Evolutionary conservation across 2,797 vertebrate species (phyloP).

Genomic region (Clarias laeviceps): DNA sequence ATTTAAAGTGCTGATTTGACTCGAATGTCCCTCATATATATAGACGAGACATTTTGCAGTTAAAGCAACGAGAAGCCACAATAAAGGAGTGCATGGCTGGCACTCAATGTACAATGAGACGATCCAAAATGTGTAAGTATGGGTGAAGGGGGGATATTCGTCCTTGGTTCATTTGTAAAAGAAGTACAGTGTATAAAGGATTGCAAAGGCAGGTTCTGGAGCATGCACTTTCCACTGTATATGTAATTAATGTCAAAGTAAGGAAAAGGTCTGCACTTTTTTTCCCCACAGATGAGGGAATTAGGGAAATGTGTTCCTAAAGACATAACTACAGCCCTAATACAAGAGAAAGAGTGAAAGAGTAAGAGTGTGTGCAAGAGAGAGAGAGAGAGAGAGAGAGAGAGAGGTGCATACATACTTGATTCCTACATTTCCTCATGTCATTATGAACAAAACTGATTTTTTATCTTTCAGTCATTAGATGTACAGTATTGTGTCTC

Average conservation of each 20-base stretch:
- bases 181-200: neutral
- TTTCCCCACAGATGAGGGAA: neutral
- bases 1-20: too few relatives aligned
- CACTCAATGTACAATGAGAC: constrained; percentile 4
- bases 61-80: too few relatives aligned
- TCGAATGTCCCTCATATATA: too few relatives aligned
- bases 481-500: neutral
- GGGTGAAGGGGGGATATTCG: neutral
- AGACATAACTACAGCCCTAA: neutral
- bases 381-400: neutral
- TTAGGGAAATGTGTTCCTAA: constrained; percentile 27
- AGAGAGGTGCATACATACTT: too few relatives aligned
- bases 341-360: neutral
- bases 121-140: neutral
- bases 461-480: neutral
- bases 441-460: neutral
- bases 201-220: neutral
- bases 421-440: neutral
- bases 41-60: neutral
- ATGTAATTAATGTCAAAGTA: constrained; percentile 37
- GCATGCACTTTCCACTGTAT: neutral
- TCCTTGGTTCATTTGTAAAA: neutral
- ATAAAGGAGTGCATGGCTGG: neutral
- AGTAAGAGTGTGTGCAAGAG: neutral
- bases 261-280: constrained; percentile 13